Conservation (phyloP, 2,113 vertebrate genomes). For the Tonatia bakeri region DNA sequence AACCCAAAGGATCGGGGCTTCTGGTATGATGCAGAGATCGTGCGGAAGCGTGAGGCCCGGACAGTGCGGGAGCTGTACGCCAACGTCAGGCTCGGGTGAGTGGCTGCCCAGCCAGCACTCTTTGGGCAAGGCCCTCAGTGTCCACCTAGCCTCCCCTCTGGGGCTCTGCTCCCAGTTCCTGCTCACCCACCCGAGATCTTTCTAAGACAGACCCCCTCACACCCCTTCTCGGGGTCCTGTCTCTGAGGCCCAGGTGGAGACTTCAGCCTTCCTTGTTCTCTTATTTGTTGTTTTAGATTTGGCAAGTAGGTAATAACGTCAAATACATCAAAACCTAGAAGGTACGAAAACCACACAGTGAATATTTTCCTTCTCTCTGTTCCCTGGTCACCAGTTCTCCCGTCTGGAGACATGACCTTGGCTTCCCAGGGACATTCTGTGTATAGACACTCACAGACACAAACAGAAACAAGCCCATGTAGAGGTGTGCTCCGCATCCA, state of each 20-base stretch:
- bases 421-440: not conserved
- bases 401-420: not conserved
- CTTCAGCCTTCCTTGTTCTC: too few relatives aligned
- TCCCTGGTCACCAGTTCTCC: not conserved
- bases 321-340: not conserved
- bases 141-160: not conserved
- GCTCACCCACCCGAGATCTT: not conserved
- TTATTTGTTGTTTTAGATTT: not conserved
- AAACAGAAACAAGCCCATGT: accelerated
- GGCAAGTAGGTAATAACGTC: not conserved
- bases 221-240: accelerated
- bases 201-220: not conserved
- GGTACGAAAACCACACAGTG: not conserved
- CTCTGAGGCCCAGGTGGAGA: not conserved
- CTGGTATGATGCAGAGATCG: slow-evolving; percentile 96
- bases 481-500: accelerated
- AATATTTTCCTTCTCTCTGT: not conserved
- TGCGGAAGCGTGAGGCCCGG: slow-evolving; percentile 90
- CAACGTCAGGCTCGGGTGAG: slow-evolving; percentile 92
- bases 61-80: slow-evolving; percentile 87
- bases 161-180: accelerated
- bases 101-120: not conserved
- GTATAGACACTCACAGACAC: not conserved
- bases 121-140: not conserved
- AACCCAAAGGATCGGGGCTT: slow-evolving; percentile 94